Conservation (phyloP, 2,113 vertebrate species). For the Prunella himalayana region DNA sequence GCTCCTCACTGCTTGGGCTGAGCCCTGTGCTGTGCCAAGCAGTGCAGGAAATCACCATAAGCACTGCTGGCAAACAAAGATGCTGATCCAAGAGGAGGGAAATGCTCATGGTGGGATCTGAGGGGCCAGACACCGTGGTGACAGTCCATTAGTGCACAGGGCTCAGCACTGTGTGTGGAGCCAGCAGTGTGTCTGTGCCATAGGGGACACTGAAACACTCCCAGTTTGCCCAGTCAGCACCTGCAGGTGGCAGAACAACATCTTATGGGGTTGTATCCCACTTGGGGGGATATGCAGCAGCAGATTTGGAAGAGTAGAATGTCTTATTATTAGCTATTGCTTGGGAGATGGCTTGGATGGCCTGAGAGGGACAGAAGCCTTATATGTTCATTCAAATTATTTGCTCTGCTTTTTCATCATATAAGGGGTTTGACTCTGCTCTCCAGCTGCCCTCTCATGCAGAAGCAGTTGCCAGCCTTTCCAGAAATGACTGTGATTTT, state of each 20-base stretch:
- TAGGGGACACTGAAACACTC: neutral
- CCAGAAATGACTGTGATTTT: neutral
- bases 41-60: neutral
- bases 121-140: neutral
- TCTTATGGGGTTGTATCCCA: neutral
- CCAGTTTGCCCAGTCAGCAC: neutral
- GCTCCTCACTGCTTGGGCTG: accelerated
- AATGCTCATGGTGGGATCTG: neutral
- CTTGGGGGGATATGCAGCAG: neutral
- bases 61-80: neutral
- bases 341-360: neutral
- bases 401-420: neutral
- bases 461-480: neutral
- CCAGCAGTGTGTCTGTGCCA: neutral
- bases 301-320: neutral
- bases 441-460: neutral
- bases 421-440: neutral
- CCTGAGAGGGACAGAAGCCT: neutral
- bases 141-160: neutral
- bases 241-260: neutral
- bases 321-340: neutral
- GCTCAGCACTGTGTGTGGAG: neutral
- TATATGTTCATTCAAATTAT: accelerated
- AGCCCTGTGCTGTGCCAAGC: neutral
- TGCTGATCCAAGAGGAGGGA: neutral